Conservation (phyloP, 2,113 vertebrate species). For the Colius striatus region DNA sequence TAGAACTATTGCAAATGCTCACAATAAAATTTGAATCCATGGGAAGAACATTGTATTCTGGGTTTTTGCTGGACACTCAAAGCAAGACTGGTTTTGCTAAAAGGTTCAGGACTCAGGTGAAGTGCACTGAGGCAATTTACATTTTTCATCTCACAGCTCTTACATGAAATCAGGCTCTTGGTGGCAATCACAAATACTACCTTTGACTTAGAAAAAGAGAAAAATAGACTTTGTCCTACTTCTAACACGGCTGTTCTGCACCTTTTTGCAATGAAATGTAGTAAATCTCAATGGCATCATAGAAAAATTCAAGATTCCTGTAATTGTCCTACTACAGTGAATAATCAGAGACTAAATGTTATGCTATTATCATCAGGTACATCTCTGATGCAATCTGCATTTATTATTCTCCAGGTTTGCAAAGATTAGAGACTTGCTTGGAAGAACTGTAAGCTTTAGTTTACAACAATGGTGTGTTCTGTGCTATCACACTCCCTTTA, state of each 20-base stretch:
- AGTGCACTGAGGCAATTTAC: neutral
- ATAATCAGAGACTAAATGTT: slow-evolving; percentile 45
- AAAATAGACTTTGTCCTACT: slow-evolving; percentile 15
- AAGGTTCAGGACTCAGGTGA: neutral
- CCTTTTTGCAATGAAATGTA: neutral
- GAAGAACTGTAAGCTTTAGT: neutral
- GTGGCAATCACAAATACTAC: neutral
- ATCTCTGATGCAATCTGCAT: slow-evolving; percentile 41
- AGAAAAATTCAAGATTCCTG: slow-evolving; percentile 8
- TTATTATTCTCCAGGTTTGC: slow-evolving; percentile 31
- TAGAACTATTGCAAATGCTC: neutral
- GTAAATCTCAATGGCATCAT: neutral
- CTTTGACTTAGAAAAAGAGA: slow-evolving; percentile 1
- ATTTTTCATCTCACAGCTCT: neutral
- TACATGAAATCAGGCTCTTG: neutral
- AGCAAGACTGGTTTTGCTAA: neutral
- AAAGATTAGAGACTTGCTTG: neutral
- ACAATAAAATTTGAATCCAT: neutral
- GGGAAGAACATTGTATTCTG: fast-evolving
- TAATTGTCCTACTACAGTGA: slow-evolving; percentile 22
- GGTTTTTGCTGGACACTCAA: neutral
- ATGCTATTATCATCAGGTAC: slow-evolving; percentile 20
- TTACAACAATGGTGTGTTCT: neutral
- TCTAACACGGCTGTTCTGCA: neutral
- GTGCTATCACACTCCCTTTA: neutral